phyloP scores from a whole-genome alignment of 2,113 vertebrate genomes.

The Urocitellus parryii region DNA sequence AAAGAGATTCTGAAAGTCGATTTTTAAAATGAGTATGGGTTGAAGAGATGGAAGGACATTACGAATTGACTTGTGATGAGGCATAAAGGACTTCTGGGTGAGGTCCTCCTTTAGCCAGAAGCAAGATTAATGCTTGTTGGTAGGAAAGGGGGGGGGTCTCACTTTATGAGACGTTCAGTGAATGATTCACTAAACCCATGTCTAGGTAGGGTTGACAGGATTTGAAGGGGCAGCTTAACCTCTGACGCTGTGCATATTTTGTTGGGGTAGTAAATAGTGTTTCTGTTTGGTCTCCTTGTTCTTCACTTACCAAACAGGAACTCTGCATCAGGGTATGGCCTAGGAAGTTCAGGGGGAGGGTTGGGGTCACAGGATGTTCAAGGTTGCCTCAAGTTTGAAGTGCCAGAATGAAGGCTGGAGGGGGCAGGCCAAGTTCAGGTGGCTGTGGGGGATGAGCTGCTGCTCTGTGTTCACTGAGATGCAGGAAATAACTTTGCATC shows the following conservation, averaged over 20 bases:
- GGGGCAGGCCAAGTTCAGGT: too few species aligned
- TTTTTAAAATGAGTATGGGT: background rate
- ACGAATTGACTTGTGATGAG: background rate
- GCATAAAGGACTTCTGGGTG: background rate
- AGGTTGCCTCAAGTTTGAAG: background rate
- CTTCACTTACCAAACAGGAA: background rate
- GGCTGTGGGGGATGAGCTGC: background rate
- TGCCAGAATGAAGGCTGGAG: background rate
- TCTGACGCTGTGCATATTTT: slow-evolving; percentile 6
- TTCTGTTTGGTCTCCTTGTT: background rate
- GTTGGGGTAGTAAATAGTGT: background rate
- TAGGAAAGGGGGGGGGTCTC: background rate
- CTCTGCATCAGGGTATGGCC: background rate
- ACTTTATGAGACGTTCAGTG: background rate
- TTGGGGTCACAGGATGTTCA: background rate
- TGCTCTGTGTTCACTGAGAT: accelerated
- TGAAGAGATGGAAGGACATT: background rate
- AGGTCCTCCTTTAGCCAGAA: background rate
- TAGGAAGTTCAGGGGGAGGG: background rate
- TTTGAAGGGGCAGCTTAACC: background rate
- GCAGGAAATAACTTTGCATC: background rate
- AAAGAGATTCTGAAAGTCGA: slow-evolving; percentile 49
- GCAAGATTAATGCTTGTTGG: background rate
- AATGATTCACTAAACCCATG: background rate
- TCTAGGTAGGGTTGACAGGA: background rate